A percentile compares a stretch with the other conserved stretches of the same genome.
phyloP scores from a whole-genome alignment of 2,113 vertebrate species.

The Prietella phreatophila region DNA sequence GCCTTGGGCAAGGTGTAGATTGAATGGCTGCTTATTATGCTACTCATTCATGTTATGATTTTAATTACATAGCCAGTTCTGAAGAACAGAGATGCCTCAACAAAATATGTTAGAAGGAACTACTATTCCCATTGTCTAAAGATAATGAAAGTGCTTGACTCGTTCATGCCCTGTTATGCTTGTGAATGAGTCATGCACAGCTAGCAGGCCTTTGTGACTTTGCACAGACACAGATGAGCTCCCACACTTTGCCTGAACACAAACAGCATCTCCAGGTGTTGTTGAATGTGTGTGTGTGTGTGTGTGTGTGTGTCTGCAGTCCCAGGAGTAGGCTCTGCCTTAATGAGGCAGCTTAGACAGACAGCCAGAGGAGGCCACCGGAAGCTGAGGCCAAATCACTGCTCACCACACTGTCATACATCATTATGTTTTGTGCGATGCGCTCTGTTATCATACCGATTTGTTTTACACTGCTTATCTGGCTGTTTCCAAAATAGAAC shows the following conservation, averaged over 20 bases:
- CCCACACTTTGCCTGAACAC: not conserved
- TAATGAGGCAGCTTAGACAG: slow-evolving; percentile 46
- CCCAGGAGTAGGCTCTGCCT: slow-evolving; percentile 22
- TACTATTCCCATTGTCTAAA: slow-evolving; percentile 5
- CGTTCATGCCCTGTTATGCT: not conserved
- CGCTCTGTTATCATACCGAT: slow-evolving; percentile 54
- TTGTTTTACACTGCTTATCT: slow-evolving; percentile 57
- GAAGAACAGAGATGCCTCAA: not conserved
- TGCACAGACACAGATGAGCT: not conserved
- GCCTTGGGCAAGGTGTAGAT: not conserved
- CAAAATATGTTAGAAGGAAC: slow-evolving; percentile 13
- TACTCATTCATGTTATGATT: not conserved
- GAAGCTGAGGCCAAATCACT: slow-evolving; percentile 40
- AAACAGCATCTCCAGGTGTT: slow-evolving; percentile 7
- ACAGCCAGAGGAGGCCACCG: slow-evolving; percentile 25
- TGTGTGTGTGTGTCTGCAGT: slow-evolving; percentile 5
- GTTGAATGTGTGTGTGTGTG: slow-evolving; percentile 22
- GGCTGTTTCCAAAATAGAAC: slow-evolving; percentile 65
- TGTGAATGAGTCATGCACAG: not conserved
- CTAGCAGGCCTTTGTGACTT: slow-evolving; percentile 1
- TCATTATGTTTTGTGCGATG: slow-evolving; percentile 32
- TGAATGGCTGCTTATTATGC: not conserved
- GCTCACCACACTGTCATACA: slow-evolving; percentile 28
- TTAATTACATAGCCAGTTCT: not conserved
- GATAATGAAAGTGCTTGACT: slow-evolving; percentile 22